phyloP scores from a whole-genome alignment of 2,888 invertebrate genomes.

The Amphimallon solstitiale region DNA sequence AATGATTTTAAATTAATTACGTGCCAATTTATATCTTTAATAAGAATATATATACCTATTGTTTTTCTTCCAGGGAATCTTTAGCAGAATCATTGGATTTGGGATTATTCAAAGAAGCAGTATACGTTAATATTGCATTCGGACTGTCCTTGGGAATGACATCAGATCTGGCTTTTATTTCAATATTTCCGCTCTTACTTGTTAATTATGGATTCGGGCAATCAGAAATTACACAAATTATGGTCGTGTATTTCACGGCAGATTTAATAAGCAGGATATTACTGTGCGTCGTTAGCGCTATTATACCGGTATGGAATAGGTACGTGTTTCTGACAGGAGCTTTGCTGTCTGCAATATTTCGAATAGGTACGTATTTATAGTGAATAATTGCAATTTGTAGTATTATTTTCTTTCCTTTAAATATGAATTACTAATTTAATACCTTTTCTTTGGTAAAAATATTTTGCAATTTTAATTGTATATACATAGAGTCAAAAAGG shows the following conservation, averaged over 20 bases:
- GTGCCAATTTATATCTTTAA: too few relatives aligned
- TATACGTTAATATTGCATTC: slow-evolving; percentile 75
- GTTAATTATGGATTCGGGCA: slow-evolving; percentile 68
- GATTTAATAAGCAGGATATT: slow-evolving; percentile 74
- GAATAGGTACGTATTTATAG: slow-evolving; percentile 72
- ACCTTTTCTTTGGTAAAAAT: too few relatives aligned
- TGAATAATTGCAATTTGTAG: slow-evolving; percentile 1
- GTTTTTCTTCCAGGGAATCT: slow-evolving; percentile 59
- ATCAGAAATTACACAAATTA: slow-evolving; percentile 72
- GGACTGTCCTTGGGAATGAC: slow-evolving; percentile 76
- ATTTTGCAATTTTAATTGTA: too few relatives aligned
- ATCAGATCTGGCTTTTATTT: slow-evolving; percentile 76
- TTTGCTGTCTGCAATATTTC: slow-evolving; percentile 72
- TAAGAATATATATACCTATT: neutral
- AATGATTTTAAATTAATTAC: too few relatives aligned
- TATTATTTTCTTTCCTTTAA: slow-evolving; percentile 1
- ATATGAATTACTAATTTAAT: too few relatives aligned
- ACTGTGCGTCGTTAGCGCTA: slow-evolving; percentile 71
- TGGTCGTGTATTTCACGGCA: slow-evolving; percentile 75
- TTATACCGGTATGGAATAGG: slow-evolving; percentile 71
- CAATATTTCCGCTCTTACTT: slow-evolving; percentile 74
- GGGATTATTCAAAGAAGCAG: slow-evolving; percentile 70
- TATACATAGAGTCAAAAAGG: too few relatives aligned
- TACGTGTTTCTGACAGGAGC: slow-evolving; percentile 74
- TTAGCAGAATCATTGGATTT: slow-evolving; percentile 72